Percentiles rank a stretch among this genome's conserved stretches.
These are phyloP conservation scores for Bombus impatiens DNA, from an alignment of 1,140 invertebrate species.

Conservation along the genomic window DNA sequence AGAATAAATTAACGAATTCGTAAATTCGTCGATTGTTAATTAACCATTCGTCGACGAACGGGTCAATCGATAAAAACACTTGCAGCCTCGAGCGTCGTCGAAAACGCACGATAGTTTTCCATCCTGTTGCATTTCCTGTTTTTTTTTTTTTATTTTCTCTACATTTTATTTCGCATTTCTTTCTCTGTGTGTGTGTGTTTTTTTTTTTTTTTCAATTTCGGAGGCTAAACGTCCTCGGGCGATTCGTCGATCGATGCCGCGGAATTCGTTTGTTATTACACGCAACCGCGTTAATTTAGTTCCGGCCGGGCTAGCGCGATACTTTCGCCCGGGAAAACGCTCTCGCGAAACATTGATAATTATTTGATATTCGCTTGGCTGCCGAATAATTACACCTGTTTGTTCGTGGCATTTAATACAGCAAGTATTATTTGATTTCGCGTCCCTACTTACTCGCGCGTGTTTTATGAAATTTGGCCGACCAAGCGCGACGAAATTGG, in stretches of 20 bases:
- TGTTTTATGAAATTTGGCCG: constrained; percentile 55
- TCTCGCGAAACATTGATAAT: constrained; percentile 59
- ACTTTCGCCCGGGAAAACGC: constrained; percentile 49
- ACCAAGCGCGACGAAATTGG: constrained; percentile 19
- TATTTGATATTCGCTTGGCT: constrained; percentile 59
- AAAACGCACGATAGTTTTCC: constrained; percentile 37
- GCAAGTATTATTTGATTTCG: constrained; percentile 63
- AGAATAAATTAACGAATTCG: constrained; percentile 47
- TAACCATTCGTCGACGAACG: constrained; percentile 16
- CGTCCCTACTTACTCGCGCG: constrained; percentile 49
- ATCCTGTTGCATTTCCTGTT: neutral
- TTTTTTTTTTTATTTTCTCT: neutral
- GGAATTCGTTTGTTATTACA: constrained; percentile 52
- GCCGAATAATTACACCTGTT: constrained; percentile 67
- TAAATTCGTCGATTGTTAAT: constrained; percentile 57
- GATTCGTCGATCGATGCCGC: constrained; percentile 42
- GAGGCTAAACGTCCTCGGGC: neutral
- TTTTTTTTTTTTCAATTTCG: constrained; percentile 25
- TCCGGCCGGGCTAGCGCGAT: constrained; percentile 45
- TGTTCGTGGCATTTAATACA: constrained; percentile 65
- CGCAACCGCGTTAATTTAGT: constrained; percentile 55
- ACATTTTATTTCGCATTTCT: neutral
- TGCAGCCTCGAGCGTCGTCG: constrained; percentile 4
- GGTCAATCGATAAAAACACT: neutral
- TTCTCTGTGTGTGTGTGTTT: neutral